Percentiles rank a stretch among this genome's conserved stretches.
Conservation (phyloP, 1,140 invertebrate species). For the Trichoplusia ni region DNA sequence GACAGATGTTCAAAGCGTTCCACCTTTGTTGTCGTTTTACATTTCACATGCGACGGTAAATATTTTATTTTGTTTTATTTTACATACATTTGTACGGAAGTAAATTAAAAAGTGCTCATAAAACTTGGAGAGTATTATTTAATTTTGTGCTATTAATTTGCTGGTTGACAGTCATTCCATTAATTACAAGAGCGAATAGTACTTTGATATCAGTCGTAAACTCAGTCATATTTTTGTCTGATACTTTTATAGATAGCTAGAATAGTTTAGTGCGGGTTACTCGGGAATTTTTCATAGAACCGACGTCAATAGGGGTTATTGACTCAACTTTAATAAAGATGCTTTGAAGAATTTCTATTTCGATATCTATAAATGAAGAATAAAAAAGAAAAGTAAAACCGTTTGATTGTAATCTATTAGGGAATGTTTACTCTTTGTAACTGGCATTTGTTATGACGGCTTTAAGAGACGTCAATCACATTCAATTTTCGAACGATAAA, state of each 20-base stretch:
- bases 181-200: neutral
- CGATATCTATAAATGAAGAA: conserved; percentile 8
- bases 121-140: neutral
- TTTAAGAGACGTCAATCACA: too few relatives aligned
- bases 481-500: neutral
- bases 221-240: neutral
- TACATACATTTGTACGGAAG: neutral
- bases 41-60: conserved; percentile 13
- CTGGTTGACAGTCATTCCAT: neutral
- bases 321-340: conserved; percentile 11
- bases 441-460: too few relatives aligned
- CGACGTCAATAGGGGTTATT: conserved; percentile 14
- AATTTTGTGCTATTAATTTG: conserved; percentile 6
- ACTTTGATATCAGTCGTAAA: conserved; percentile 10
- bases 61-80: conserved; percentile 10
- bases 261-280: neutral
- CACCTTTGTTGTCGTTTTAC: conserved; percentile 21
- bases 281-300: neutral
- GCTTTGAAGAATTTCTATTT: conserved; percentile 17
- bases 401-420: neutral
- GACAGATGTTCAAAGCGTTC: conserved; percentile 22
- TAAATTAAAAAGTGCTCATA: neutral
- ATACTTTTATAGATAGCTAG: conserved; percentile 14
- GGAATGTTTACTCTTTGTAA: too few relatives aligned
- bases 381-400: neutral